phyloP scores from a whole-genome alignment of 2,888 invertebrate genomes.

The Bibio marci region DNA sequence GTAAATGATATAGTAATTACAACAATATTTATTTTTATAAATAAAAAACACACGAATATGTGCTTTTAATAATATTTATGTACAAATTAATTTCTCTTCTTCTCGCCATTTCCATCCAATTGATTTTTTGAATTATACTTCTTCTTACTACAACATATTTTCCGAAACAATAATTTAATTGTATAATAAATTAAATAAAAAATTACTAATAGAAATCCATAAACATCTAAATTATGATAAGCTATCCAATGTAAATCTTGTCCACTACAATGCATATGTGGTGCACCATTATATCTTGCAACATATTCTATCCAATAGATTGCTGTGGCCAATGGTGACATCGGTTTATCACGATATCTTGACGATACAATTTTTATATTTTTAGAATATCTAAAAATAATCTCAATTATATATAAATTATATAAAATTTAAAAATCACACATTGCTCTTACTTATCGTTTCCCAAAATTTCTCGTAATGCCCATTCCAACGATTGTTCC shows the following conservation, averaged over 20 bases:
- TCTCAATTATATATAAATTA: no score
- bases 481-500: slow-evolving; percentile 12
- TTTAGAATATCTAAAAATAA: slow-evolving; percentile 3
- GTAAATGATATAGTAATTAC: no score
- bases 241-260: not conserved
- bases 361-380: slow-evolving; percentile 20
- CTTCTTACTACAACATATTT: no score
- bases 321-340: slow-evolving; percentile 31
- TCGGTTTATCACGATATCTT: slow-evolving; percentile 29
- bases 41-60: no score
- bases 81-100: no score
- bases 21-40: no score
- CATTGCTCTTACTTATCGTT: not conserved
- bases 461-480: slow-evolving; percentile 14
- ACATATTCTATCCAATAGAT: slow-evolving; percentile 36
- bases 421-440: no score
- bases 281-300: slow-evolving; percentile 16
- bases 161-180: no score
- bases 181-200: no score
- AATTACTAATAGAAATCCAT: not conserved
- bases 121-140: no score
- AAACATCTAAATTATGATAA: not conserved
- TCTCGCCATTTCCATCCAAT: no score
- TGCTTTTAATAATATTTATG: no score
- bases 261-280: slow-evolving; percentile 10